Conservation (phyloP, 2,113 vertebrate species). For the Lophochroa leadbeateri region DNA sequence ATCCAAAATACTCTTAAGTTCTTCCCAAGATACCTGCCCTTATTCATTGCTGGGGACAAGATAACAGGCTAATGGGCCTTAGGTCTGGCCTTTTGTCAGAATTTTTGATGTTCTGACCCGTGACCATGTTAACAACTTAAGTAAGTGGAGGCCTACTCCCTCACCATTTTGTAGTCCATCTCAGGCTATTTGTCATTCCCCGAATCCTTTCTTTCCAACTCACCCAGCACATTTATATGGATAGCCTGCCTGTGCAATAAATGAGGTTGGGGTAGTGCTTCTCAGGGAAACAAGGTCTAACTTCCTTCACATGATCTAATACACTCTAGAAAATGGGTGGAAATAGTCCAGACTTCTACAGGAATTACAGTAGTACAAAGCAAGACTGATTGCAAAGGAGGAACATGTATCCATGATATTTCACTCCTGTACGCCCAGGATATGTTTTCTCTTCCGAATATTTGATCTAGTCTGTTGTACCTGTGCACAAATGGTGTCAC, state of each 20-base stretch:
- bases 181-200: background rate
- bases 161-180: background rate
- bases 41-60: background rate
- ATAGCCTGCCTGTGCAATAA: background rate
- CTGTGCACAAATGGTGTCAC: background rate
- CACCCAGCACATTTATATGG: background rate
- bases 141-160: background rate
- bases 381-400: background rate
- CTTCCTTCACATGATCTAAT: background rate
- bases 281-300: background rate
- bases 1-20: background rate
- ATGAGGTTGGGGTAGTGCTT: background rate
- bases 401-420: background rate
- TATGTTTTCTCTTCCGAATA: background rate
- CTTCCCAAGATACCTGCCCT: background rate
- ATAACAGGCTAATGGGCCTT: background rate
- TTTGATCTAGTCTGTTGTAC: background rate
- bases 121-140: background rate
- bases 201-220: background rate
- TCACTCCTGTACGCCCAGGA: background rate
- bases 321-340: background rate
- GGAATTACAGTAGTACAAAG: background rate
- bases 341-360: background rate
- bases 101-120: background rate
- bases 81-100: background rate